These are phyloP conservation scores for Sphaeridia pumilis DNA, from an alignment of 2,888 invertebrate genomes.

Conservation along the genomic window DNA sequence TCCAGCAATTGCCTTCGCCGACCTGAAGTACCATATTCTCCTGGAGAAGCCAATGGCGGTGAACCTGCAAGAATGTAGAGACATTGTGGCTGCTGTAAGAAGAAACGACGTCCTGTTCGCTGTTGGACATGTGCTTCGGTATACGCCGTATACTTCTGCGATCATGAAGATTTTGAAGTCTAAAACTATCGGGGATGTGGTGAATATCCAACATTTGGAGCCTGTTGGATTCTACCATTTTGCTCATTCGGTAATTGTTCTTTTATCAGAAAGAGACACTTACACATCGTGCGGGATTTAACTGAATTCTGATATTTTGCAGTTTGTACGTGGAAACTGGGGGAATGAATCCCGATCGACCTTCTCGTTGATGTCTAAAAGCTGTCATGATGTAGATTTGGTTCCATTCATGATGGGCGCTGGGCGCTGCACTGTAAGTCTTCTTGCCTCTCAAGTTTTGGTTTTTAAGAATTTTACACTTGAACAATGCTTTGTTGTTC, in stretches of 20 bases:
- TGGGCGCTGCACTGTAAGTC: constrained; percentile 24
- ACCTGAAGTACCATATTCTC: constrained; percentile 42
- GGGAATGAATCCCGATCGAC: constrained; percentile 39
- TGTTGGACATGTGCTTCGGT: constrained; percentile 43
- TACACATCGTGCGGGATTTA: too few relatives aligned
- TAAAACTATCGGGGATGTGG: constrained; percentile 40
- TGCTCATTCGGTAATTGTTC: constrained; percentile 41
- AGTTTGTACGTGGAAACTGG: constrained; percentile 41
- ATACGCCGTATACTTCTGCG: constrained; percentile 39
- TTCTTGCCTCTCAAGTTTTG: too few relatives aligned
- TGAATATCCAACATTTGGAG: constrained; percentile 42
- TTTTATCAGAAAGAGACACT: too few relatives aligned
- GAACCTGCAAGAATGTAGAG: constrained; percentile 40
- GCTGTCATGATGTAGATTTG: constrained; percentile 43
- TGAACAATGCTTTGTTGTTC: too few relatives aligned
- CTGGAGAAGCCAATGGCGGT: constrained; percentile 44
- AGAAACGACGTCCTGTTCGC: constrained; percentile 39
- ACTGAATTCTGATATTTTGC: too few relatives aligned
- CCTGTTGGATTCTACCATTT: constrained; percentile 43
- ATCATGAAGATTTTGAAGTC: constrained; percentile 40
- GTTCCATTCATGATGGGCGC: constrained; percentile 40
- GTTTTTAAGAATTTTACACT: too few relatives aligned
- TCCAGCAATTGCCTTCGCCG: constrained; percentile 41
- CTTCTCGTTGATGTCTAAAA: constrained; percentile 41
- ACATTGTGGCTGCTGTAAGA: constrained; percentile 39